Evolutionary conservation across 1,140 invertebrate genomes (phyloP).

Genomic region (Olivierus martensii): DNA sequence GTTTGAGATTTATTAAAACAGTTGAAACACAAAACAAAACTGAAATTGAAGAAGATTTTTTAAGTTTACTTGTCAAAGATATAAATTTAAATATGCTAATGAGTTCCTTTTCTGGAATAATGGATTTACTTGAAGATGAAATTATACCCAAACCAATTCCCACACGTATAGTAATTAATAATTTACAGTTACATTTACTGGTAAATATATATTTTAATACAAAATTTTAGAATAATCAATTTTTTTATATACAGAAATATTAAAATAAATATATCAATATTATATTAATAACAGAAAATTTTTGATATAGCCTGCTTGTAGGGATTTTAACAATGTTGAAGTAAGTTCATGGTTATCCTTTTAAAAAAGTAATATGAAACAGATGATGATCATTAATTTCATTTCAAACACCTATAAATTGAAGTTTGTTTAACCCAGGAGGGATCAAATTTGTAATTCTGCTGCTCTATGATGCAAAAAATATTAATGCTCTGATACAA

Average conservation of each 20-base stretch:
- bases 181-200: constrained; percentile 11
- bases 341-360: background rate
- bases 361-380: too few relatives aligned
- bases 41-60: constrained; percentile 1
- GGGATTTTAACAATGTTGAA: background rate
- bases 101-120: constrained; percentile 12
- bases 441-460: too few relatives aligned
- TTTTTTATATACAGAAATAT: background rate
- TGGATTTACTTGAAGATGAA: constrained; percentile 16
- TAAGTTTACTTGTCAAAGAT: constrained; percentile 10
- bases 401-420: too few relatives aligned
- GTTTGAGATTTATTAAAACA: too few relatives aligned
- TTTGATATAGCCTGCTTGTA: background rate
- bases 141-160: constrained; percentile 9
- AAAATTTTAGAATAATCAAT: too few relatives aligned
- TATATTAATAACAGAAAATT: background rate
- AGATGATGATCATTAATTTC: too few relatives aligned
- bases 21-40: too few relatives aligned
- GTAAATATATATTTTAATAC: constrained; percentile 1
- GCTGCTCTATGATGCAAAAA: too few relatives aligned
- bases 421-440: too few relatives aligned
- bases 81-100: constrained; percentile 9
- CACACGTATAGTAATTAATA: constrained; percentile 12
- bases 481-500: too few relatives aligned
- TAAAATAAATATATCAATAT: background rate